These are phyloP conservation scores for Eupsilia transversa DNA, from an alignment of 2,888 invertebrate species.

Conservation along the genomic window DNA sequence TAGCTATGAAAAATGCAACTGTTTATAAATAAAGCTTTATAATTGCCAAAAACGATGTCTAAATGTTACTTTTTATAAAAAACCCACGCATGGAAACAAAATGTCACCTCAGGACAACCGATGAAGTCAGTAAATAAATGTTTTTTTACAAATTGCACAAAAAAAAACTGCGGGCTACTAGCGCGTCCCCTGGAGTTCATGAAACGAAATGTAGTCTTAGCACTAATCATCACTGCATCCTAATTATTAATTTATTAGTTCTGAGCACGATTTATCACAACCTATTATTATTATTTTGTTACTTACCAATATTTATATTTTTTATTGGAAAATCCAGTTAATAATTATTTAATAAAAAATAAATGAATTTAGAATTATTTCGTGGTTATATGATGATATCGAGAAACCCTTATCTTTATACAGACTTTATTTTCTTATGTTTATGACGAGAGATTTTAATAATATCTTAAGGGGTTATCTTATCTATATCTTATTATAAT, in stretches of 20 bases:
- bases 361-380: neutral
- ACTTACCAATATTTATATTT: neutral
- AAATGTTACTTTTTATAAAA: neutral
- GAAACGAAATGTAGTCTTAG: conserved; percentile 24
- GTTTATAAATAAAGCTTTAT: neutral
- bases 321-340: neutral
- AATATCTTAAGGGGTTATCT: too few relatives aligned
- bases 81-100: neutral
- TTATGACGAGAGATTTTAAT: neutral
- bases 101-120: neutral
- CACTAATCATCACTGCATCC: conserved; percentile 11
- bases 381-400: neutral
- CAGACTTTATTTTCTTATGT: neutral
- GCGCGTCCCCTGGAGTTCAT: neutral
- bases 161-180: neutral
- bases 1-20: neutral
- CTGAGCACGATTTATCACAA: conserved; percentile 1
- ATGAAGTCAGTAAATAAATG: neutral
- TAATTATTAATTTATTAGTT: conserved; percentile 1
- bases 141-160: neutral
- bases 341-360: neutral
- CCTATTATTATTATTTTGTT: neutral
- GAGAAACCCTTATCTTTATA: neutral
- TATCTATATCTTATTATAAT: too few relatives aligned
- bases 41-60: neutral